Percentiles rank a stretch among this genome's conserved stretches.
These are phyloP conservation scores for Atta colombica DNA, from an alignment of 1,140 invertebrate genomes.

Conservation along the genomic window DNA sequence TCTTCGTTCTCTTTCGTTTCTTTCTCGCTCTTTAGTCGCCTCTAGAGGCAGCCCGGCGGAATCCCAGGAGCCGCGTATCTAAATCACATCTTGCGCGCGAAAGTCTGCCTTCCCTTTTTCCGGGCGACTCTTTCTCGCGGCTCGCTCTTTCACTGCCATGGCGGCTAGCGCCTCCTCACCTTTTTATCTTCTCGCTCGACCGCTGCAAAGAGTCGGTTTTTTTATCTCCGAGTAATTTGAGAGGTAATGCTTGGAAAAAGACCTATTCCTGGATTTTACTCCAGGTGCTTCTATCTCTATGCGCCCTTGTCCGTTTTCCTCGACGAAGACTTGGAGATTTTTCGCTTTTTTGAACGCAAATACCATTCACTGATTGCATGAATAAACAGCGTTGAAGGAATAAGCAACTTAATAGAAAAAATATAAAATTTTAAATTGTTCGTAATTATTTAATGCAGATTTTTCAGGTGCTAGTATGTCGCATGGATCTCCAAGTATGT, in stretches of 20 bases:
- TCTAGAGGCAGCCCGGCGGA: conserved; percentile 14
- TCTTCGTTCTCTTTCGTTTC: neutral
- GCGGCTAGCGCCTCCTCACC: conserved; percentile 21
- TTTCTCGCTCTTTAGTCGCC: neutral
- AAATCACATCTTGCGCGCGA: conserved; percentile 81
- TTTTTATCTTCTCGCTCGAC: conserved; percentile 53
- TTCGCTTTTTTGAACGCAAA: conserved; percentile 2
- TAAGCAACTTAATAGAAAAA: neutral
- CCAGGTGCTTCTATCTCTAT: neutral
- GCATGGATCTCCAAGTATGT: too few relatives aligned
- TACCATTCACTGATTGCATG: neutral
- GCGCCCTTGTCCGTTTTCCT: neutral
- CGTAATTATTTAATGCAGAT: neutral
- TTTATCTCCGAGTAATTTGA: conserved; percentile 67
- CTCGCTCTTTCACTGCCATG: conserved; percentile 49
- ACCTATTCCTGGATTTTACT: conserved; percentile 23
- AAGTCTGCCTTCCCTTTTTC: conserved; percentile 67
- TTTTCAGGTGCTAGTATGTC: too few relatives aligned
- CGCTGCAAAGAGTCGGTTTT: conserved; percentile 37
- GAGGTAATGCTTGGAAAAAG: conserved; percentile 50
- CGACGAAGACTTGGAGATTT: conserved; percentile 19
- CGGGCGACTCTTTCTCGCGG: conserved; percentile 41
- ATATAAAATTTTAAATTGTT: neutral
- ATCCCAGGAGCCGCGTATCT: conserved; percentile 72
- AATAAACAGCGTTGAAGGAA: neutral